A percentile compares a stretch with the other conserved stretches of the same genome.
Evolutionary conservation across 2,888 invertebrate species (phyloP).

Genomic region (Myopa tessellatipennis): DNA sequence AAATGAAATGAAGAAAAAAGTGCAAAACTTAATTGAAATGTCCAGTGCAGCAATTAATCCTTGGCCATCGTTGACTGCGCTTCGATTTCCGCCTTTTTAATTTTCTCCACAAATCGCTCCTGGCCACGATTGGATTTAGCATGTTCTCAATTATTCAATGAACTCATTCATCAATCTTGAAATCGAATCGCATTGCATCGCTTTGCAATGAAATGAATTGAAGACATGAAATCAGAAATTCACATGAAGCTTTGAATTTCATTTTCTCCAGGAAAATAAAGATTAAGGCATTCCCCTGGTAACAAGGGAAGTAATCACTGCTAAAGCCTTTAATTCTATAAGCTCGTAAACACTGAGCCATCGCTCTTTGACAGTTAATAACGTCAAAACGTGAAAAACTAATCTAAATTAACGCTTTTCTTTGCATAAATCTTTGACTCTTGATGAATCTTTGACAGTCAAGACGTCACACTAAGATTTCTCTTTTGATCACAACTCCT

Average conservation of each 20-base stretch:
- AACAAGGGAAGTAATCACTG: too few species aligned
- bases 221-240: neutral
- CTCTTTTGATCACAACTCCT: neutral
- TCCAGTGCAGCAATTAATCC: constrained; percentile 53
- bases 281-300: too few species aligned
- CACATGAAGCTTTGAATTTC: neutral
- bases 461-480: neutral
- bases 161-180: constrained; percentile 29
- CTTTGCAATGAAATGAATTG: neutral
- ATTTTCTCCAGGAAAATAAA: too few species aligned
- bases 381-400: neutral
- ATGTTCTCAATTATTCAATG: constrained; percentile 27
- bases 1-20: neutral
- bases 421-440: too few species aligned
- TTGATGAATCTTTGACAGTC: too few species aligned
- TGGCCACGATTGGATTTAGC: neutral
- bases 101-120: neutral
- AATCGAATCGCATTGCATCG: neutral
- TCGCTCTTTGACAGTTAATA: too few species aligned
- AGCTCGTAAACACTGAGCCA: too few species aligned
- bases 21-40: constrained; percentile 51
- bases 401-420: neutral
- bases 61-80: constrained; percentile 8
- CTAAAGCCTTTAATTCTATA: too few species aligned
- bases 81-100: neutral